Evolutionary conservation across 2,888 invertebrate genomes (phyloP).

Genomic region (Mimas tiliae): DNA sequence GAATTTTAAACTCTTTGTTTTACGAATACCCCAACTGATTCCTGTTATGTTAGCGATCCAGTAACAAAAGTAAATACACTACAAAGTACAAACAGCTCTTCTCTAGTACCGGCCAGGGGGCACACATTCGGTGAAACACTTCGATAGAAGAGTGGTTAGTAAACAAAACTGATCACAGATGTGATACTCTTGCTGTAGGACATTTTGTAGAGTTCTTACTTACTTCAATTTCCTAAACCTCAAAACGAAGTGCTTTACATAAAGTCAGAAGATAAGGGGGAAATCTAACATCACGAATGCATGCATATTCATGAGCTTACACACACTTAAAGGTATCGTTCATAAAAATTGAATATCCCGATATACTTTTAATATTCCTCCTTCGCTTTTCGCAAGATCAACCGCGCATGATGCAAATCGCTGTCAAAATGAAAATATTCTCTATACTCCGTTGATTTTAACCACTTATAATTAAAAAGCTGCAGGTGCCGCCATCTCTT

Average conservation of each 20-base stretch:
- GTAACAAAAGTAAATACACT: slow-evolving; percentile 5
- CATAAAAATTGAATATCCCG: neutral
- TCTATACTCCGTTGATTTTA: slow-evolving; percentile 29
- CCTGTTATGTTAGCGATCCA: neutral
- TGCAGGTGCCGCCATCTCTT: slow-evolving; percentile 59
- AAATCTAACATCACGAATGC: neutral
- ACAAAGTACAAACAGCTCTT: slow-evolving; percentile 1
- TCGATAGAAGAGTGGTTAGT: slow-evolving; percentile 7
- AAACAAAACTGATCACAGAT: neutral
- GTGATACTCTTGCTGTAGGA: neutral
- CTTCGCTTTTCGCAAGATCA: slow-evolving; percentile 32
- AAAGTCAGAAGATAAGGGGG: neutral
- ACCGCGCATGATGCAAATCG: slow-evolving; percentile 52
- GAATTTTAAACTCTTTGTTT: neutral
- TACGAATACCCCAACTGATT: neutral
- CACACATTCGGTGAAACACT: slow-evolving; percentile 8
- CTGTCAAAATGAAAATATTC: slow-evolving; percentile 49
- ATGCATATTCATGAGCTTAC: neutral
- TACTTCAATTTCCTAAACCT: neutral
- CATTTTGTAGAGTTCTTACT: neutral
- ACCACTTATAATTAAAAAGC: slow-evolving; percentile 62
- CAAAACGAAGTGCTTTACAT: neutral
- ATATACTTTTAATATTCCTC: neutral
- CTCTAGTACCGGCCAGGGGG: neutral
- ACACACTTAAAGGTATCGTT: neutral